Evolutionary conservation across 2,888 invertebrate species (phyloP).

Genomic region (Cephus pygmeus): DNA sequence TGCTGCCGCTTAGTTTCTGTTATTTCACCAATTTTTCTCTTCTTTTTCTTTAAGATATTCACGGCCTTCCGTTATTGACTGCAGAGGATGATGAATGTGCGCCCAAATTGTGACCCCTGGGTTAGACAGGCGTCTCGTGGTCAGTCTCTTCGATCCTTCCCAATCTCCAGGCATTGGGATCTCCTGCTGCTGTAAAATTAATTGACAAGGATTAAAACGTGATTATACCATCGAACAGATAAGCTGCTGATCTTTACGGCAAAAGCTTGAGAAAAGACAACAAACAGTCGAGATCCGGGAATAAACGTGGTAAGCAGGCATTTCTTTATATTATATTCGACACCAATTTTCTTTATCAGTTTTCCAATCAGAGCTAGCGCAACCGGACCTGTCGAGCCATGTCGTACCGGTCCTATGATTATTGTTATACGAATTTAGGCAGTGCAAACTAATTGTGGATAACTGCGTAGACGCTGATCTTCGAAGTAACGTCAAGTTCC

Average conservation of each 20-base stretch:
- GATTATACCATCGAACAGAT: background rate
- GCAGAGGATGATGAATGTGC: slow-evolving; percentile 26
- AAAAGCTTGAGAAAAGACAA: background rate
- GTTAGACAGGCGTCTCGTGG: slow-evolving; percentile 84
- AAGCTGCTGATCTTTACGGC: background rate
- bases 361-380: background rate
- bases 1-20: slow-evolving; percentile 18
- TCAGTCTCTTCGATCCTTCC: slow-evolving; percentile 85
- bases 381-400: no score
- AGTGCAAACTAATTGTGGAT: background rate
- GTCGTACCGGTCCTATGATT: no score
- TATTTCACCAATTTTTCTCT: slow-evolving; percentile 11
- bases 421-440: no score
- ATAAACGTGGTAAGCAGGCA: background rate
- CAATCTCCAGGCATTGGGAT: slow-evolving; percentile 84
- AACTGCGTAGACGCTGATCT: background rate
- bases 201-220: background rate
- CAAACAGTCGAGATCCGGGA: background rate
- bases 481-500: background rate
- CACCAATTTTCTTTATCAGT: background rate
- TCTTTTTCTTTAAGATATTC: background rate
- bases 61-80: slow-evolving; percentile 29
- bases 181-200: slow-evolving; percentile 68
- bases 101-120: slow-evolving; percentile 18
- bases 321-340: background rate